A percentile compares a stretch with the other conserved stretches of the same genome.
phyloP scores from a whole-genome alignment of 1,140 invertebrate genomes.

The Galendromus occidentalis region DNA sequence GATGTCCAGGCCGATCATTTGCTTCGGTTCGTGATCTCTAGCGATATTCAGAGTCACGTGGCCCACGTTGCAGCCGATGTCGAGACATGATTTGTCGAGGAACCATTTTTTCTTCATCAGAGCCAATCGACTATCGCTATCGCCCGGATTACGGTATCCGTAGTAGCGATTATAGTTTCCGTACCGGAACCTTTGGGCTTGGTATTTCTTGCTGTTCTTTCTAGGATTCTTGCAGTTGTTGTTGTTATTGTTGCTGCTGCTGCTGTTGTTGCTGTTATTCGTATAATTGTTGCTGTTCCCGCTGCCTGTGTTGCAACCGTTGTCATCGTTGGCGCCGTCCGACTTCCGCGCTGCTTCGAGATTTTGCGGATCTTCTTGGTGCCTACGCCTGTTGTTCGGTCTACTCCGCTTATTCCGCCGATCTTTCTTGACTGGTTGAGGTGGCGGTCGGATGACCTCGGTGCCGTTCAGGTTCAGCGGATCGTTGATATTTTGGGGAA shows the following conservation, averaged over 20 bases:
- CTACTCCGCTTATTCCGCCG: neutral
- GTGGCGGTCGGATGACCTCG: slow-evolving; percentile 35
- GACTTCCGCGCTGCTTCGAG: neutral
- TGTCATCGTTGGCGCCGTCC: neutral
- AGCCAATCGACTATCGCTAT: slow-evolving; percentile 44
- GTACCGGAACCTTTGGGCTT: slow-evolving; percentile 61
- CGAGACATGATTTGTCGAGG: slow-evolving; percentile 68
- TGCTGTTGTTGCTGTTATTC: neutral
- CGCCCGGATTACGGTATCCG: slow-evolving; percentile 60
- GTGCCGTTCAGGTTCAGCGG: slow-evolving; percentile 63
- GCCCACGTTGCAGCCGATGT: slow-evolving; percentile 94
- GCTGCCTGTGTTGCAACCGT: neutral
- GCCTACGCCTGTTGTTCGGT: neutral
- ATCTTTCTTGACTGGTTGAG: neutral
- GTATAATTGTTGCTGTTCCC: neutral
- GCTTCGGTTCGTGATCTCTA: slow-evolving; percentile 55
- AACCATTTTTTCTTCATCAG: slow-evolving; percentile 68
- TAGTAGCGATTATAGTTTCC: slow-evolving; percentile 95
- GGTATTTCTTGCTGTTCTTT: neutral
- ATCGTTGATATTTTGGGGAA: slow-evolving; percentile 75
- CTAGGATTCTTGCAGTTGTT: neutral
- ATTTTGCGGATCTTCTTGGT: neutral
- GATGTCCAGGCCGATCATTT: slow-evolving; percentile 84
- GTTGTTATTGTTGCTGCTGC: neutral
- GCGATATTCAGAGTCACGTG: slow-evolving; percentile 66